These are phyloP conservation scores for Zoanthus sociatus DNA, from an alignment of 92 coral and sea anemone species.

Conservation along the genomic window DNA sequence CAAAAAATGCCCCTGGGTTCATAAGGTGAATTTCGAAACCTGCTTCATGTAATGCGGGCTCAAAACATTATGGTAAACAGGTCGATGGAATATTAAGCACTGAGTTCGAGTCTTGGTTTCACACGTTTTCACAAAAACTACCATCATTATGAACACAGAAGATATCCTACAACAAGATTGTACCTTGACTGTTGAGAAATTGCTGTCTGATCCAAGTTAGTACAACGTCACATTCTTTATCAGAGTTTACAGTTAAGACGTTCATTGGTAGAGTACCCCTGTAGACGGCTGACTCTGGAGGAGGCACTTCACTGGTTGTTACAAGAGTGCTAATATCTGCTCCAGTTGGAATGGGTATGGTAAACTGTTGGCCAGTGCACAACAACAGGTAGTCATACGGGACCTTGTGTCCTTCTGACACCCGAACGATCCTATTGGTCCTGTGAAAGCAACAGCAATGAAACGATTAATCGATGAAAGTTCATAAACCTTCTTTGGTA, in stretches of 20 bases:
- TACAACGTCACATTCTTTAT: conserved; percentile 73
- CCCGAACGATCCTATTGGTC: conserved; percentile 76
- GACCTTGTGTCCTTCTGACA: conserved; percentile 78
- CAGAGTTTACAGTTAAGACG: conserved; percentile 85
- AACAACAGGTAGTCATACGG: conserved; percentile 95
- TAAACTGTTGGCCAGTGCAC: conserved; percentile 96
- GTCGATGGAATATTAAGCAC: too few species aligned
- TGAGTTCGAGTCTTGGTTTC: too few species aligned
- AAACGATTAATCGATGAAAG: too few species aligned
- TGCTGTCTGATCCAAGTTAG: conserved; percentile 78
- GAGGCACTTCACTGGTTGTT: conserved; percentile 94
- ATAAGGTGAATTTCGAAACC: too few species aligned
- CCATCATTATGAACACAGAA: too few species aligned
- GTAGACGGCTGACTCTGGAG: conserved; percentile 70
- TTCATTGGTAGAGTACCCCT: conserved; percentile 77
- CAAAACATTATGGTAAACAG: too few species aligned
- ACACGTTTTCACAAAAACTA: too few species aligned
- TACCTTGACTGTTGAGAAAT: conserved; percentile 78
- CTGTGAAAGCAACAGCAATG: conserved; percentile 35
- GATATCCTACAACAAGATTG: neutral
- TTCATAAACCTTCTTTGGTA: neutral
- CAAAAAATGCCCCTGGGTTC: too few species aligned
- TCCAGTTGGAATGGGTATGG: conserved; percentile 90
- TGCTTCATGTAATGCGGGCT: too few species aligned
- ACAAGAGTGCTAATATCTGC: conserved; percentile 95